These are phyloP conservation scores for Bradypodion ventrale DNA, from an alignment of 2,797 vertebrate species.

Conservation along the genomic window DNA sequence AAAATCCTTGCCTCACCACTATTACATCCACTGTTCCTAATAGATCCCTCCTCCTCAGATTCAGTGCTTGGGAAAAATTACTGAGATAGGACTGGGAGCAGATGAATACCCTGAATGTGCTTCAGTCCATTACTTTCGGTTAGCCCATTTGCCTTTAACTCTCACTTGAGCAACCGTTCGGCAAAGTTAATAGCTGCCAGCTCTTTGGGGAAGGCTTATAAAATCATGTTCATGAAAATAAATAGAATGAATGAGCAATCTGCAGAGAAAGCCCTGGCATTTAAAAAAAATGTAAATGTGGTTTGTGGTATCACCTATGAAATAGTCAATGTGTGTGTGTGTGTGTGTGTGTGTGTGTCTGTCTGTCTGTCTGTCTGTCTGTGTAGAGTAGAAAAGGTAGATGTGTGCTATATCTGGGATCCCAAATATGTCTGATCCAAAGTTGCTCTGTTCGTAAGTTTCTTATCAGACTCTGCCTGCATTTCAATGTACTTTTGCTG, in stretches of 20 bases:
- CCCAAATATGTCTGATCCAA: conserved; percentile 64
- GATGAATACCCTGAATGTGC: conserved; percentile 50
- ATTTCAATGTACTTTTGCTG: conserved; percentile 61
- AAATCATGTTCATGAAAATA: conserved; percentile 79
- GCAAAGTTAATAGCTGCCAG: conserved; percentile 72
- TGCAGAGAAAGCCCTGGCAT: conserved; percentile 75
- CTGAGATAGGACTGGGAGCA: conserved; percentile 63
- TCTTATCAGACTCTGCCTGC: conserved; percentile 64
- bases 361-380: too few relatives aligned
- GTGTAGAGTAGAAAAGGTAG: conserved; percentile 29
- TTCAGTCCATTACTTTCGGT: conserved; percentile 60
- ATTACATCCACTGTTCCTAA: conserved; percentile 3
- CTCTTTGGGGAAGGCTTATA: conserved; percentile 73
- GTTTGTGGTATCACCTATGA: conserved; percentile 66
- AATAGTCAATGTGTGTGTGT: conserved; percentile 32
- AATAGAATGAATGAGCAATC: conserved; percentile 77
- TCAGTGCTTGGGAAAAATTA: conserved; percentile 46
- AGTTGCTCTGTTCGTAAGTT: conserved; percentile 64
- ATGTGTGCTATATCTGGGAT: conserved; percentile 66
- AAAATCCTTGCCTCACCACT: conserved; percentile 6
- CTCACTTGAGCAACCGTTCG: conserved; percentile 62
- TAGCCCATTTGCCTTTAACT: conserved; percentile 73
- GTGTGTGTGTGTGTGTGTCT: too few relatives aligned
- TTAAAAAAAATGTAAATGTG: conserved; percentile 65
- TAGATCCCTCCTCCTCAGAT: neutral